Percentiles rank a stretch among this genome's conserved stretches.
Evolutionary conservation across 2,888 invertebrate species (phyloP).

Genomic region (Eristalis pertinax): DNA sequence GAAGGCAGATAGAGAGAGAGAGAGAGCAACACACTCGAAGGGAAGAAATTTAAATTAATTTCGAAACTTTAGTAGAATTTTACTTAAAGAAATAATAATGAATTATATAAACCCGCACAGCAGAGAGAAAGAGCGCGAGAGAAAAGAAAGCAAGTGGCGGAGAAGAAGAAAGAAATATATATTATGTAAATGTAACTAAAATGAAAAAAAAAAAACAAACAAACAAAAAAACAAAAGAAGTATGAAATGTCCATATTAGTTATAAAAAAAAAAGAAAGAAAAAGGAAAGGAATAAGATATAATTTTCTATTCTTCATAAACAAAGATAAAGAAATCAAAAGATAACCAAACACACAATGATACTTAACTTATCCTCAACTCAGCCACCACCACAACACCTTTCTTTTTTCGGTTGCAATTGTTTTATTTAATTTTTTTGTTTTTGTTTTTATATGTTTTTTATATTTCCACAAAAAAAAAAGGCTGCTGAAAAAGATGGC

Average conservation of each 20-base stretch:
- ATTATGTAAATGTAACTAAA: constrained; percentile 62
- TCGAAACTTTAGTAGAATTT: constrained; percentile 63
- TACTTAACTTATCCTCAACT: constrained; percentile 38
- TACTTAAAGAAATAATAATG: constrained; percentile 43
- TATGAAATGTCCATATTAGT: constrained; percentile 69
- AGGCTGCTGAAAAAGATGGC: background rate
- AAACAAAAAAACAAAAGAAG: constrained; percentile 39
- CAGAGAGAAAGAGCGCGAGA: background rate
- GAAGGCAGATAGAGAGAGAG: too few species aligned
- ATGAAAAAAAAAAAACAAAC: constrained; percentile 27
- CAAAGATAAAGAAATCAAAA: constrained; percentile 25
- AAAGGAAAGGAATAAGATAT: constrained; percentile 39
- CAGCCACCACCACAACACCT: background rate
- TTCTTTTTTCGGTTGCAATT: constrained; percentile 2
- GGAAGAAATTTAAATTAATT: constrained; percentile 49
- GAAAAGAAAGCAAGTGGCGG: background rate
- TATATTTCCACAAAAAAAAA: constrained; percentile 1
- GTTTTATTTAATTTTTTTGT: background rate
- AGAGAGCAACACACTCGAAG: constrained; percentile 21
- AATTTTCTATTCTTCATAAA: constrained; percentile 66
- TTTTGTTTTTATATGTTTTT: background rate
- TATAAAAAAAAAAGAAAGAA: constrained; percentile 26
- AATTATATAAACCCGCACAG: constrained; percentile 38
- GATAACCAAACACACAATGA: constrained; percentile 22
- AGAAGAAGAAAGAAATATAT: constrained; percentile 37